Base-by-base conservation (phyloP, 2,888 invertebrate genomes). In the Hypena proboscidalis region DNA sequence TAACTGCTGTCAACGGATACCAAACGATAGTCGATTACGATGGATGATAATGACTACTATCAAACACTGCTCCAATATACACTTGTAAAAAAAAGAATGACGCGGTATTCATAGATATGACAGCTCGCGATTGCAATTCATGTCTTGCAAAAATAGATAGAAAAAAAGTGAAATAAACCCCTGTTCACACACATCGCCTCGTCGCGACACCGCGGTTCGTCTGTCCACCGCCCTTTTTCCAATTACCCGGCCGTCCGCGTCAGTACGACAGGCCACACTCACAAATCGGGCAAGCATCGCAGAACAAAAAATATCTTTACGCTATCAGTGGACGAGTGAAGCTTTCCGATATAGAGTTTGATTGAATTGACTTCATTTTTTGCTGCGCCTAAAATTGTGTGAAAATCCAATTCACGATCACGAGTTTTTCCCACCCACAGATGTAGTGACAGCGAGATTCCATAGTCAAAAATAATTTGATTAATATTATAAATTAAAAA, bases 171-270 rank as follows among this genome's bases (percentile, higher is more conserved):
- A 31, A 39, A 31, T 41, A 44, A 40, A 30, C 36, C 46, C 48
- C 32, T 57, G 57, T 57, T 50, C 45, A 38, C 56, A 50, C 62
- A 42, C 44, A 34, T 53, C 51, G 42, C 46, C 40, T 26, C 39
- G 59, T 33, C 44, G 46, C 44, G 46, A 50, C 48, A 47, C 38
- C 45, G 38, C 46, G 43, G 47, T 44, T 44, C 41, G 62, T 59
- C 59, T 47, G 64, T 57, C 68, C 53, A 61, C 55, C 65, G 58
- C 68, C 70, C 68, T 67, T 74, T 74, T 63, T 70, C 77, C 75
- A 80, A 75, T 79, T 75, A 67, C 74, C 51, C n/a, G n/a, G n/a
- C n/a, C n/a, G n/a, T n/a, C 45, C 66, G 52, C 50, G 78, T 77
- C 78, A 79, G 57, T 60, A 57, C 65, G 69, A 68, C 31, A 36